Base-by-base conservation (phyloP, 2,888 invertebrate species). In the Cheilosia vulpina region DNA sequence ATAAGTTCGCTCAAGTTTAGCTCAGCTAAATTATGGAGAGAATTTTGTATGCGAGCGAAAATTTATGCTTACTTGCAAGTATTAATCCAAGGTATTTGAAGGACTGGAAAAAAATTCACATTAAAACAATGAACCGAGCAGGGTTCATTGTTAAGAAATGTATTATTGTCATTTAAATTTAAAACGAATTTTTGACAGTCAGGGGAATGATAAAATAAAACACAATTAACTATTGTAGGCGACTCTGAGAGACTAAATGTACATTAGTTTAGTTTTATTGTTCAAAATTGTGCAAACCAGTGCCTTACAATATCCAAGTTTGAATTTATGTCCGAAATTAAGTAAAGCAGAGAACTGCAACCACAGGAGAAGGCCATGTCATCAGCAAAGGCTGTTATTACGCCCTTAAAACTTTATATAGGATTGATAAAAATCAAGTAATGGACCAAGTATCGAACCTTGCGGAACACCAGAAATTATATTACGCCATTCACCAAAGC, bases 191-290 rank as follows among this genome's bases (percentile, higher is more conserved):
- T 19, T 21, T 19, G 19, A 19, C 21, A 50, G 19, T 7, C 6
- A 50, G 9, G 13, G 21, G 21, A 50, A 21, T 50, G 21, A 50
- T 50, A 50, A 11, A 19, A 11, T 17, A 50, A 11, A 7, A 9
- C 19, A 50, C 50, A 50, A 21, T 19, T 21, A 50, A 21, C 19
- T 19, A 50, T 2, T 9, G 6, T 19, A 19, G 50, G 19, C 3
- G 21, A 50, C 50, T 7, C 50, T 19, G 50, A 50, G 50, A 50
- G 50, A 19, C 50, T n/a, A n/a, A n/a, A n/a, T n/a, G n/a, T n/a
- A n/a, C n/a, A n/a, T n/a, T n/a, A n/a, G n/a, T n/a, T n/a, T n/a
- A 4, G 62, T 62, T 45, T 62, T 27, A 19, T 65, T 50, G 38
- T 52, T 52, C 7, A 52, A 65, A 0, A 50, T 13, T 17, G 50